Evolutionary conservation across 23 tunicate species (phyloP), one percentile per base, ranked within the genome.

Genomic region (Styela plicata): DNA sequence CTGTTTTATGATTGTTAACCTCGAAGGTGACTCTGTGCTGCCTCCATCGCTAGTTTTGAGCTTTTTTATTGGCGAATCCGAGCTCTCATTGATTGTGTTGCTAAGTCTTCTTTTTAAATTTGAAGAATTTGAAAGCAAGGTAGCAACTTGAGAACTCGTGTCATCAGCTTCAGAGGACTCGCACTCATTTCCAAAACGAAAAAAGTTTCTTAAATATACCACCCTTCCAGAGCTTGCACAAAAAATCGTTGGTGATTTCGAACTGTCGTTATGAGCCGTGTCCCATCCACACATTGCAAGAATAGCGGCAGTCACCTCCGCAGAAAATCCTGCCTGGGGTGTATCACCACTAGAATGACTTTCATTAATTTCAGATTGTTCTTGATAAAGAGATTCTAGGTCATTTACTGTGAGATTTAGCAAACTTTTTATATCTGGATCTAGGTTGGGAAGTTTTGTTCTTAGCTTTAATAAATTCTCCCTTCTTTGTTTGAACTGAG

Each of bases 271-370:
- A 13, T 74, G 83, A 86, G 37, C 84, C 24, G 79, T 75, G 36
- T 86, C 85, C 97, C 97, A 91, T 21, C 97, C 97, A 69, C 97
- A 91, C 63, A 91, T 63, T 2, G 97, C 90, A 32, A 91, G 85
- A 34, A 77, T n/a, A 1, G 79, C 83, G 2, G 90, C 69, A 22
- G 94, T 83, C 5, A 78, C 28, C 52, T 73, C 32, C 19, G 17
- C 78, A 2, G 52, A 10, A 63, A 65, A 31, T 31, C 25, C 36
- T 65, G 63, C 7, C 0, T 30, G 24, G 18, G 66, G 35, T 13
- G 81, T 23, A 22, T 80, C 73, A n/a, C n/a, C n/a, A n/a, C n/a
- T n/a, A n/a, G n/a, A n/a, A n/a, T n/a, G n/a, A 29, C 36, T 76
- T n/a, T 5, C 64, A 7, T 22, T 44, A 44, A 68, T 53, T 76